Evolutionary conservation across 2,888 invertebrate genomes (phyloP), one percentile per base, ranked within the genome.

Genomic region (Hyposoter dolosus): DNA sequence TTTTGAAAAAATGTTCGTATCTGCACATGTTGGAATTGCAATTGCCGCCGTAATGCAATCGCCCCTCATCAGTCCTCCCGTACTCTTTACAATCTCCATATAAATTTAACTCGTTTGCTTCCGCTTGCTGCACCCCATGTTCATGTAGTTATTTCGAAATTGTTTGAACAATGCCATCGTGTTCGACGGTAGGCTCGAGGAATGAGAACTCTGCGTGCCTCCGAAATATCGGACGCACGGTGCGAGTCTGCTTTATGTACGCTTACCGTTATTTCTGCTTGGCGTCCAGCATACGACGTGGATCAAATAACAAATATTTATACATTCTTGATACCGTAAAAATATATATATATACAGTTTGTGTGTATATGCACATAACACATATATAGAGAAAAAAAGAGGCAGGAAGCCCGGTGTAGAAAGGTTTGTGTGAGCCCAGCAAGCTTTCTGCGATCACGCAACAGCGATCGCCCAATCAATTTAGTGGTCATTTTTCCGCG

Each of bases 281-380:
- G 81, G 65, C 81, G 68, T 77, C 68, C 77, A 32, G 81, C 81
- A 50, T 53, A 75, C 45, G 74, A 75, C 81, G 86, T 63, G 74
- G 86, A 60, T 83, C 90, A 88, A 89, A 91, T 89, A 88, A 89
- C 92, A 90, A 91, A 91, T 91, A 91, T 91, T 91, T 91, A 92
- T 92, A 89, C 88, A 90, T 91, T 90, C 91, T 91, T 91, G 90
- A 90, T 91, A 86, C 77, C 66, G 68, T 66, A 81, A 83, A 72
- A 80, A 60, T 63, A 32, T 7, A 47, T 47, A n/a, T 63, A 35
- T 47, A 63, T n/a, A 53, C 5, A n/a, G 19, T 0, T 56, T 19
- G 15, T 47, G 45, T 15, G n/a, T 65, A 23, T 47, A 50, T 50
- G 47, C 17, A 50, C 50, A 47, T 72, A 50, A 53, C 7, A 50